phyloP scores from a whole-genome alignment of 1,140 invertebrate genomes.

The Sipha flava region DNA sequence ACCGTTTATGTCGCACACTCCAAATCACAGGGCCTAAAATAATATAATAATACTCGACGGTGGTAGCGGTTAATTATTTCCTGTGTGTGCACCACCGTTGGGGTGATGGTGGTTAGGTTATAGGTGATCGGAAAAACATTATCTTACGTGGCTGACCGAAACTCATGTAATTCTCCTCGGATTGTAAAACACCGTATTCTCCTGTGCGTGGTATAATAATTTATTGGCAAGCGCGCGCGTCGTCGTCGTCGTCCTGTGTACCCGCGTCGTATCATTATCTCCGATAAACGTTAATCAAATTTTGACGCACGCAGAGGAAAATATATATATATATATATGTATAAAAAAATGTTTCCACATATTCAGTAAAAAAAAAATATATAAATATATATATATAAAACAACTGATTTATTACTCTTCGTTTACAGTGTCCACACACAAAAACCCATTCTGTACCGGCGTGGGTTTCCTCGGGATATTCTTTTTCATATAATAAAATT shows the following conservation, averaged over 20 bases:
- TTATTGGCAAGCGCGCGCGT: background rate
- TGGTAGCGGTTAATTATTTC: background rate
- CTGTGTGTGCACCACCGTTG: too few species aligned
- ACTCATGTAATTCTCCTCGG: background rate
- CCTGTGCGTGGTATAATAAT: background rate
- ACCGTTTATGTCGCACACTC: too few species aligned
- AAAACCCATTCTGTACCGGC: background rate
- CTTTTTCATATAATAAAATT: conserved; percentile 1
- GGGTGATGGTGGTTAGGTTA: too few species aligned
- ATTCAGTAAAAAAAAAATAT: background rate
- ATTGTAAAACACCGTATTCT: background rate
- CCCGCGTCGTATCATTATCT: conserved; percentile 7
- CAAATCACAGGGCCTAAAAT: background rate
- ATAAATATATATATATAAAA: background rate
- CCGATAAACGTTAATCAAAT: conserved; percentile 31
- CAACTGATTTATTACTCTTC: conserved; percentile 23
- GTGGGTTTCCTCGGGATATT: conserved; percentile 22
- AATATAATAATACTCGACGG: background rate
- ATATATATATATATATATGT: too few species aligned
- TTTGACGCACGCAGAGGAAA: conserved; percentile 11
- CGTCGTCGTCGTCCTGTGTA: background rate
- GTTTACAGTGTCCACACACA: conserved; percentile 9
- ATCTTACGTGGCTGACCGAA: background rate
- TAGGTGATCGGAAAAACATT: background rate
- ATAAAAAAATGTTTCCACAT: background rate